Base-by-base conservation (phyloP, 2,888 invertebrate species). In the Eucriotettix oculatus region DNA sequence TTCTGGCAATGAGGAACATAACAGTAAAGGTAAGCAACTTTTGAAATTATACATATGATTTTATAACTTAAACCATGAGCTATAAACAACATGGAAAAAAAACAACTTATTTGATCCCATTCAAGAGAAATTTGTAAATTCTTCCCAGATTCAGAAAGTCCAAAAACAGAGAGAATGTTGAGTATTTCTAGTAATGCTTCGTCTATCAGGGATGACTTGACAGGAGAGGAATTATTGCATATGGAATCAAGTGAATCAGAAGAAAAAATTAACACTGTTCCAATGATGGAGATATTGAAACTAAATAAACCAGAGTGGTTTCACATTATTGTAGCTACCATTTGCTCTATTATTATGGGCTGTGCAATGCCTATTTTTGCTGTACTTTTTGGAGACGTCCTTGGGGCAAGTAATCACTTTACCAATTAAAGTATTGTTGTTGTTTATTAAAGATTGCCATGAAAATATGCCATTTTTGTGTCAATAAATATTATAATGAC, bases 361-460 rank as follows among this genome's bases (percentile, higher is more conserved):
- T 81, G 79, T 66, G 79, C 84, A 14, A 86, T 86, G 82, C 89
- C 89, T 0, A 67, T 85, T 10, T 83, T 87, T 67, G 84, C 86
- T 1, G 73, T 89, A 12, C 73, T 89, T 42, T 84, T 88, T 66
- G 88, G 89, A 61, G 83, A 85, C 67, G 82, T 87, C 66, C 70
- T 86, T 57, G 80, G 81, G 44, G 84, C 84, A 75, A 76, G 77
- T 29, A 29, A 29, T 29, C 7, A 7, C 29, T 29, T 29, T 29
- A 29, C 29, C 29, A 29, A 29, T 29, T 29, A 5, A 29, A 29
- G 2, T 29, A n/a, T n/a, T n/a, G n/a, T n/a, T n/a, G n/a, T n/a
- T n/a, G n/a, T 29, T 2, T 29, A 29, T 29, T 29, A 7, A 29
- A 29, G 29, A 5, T 29, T 29, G 7, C 7, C 2, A 29, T 29